Evolutionary conservation across 23 tunicate species (phyloP).

Genomic region (Clavelina lepadiformis): DNA sequence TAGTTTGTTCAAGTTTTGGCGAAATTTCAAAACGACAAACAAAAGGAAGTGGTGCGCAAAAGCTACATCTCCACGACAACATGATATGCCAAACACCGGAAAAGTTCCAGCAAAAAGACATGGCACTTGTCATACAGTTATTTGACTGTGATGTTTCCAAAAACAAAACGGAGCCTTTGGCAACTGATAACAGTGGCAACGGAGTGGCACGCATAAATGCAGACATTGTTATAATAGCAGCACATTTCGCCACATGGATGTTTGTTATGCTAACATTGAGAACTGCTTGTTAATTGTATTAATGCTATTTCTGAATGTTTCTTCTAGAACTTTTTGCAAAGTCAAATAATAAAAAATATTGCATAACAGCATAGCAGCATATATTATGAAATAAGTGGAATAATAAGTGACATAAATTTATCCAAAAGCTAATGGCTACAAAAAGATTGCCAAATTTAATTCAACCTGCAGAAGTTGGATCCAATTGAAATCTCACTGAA

Average conservation of each 20-base stretch:
- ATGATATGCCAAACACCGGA: constrained; percentile 18
- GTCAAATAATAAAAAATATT: too few species aligned
- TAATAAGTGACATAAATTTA: not conserved
- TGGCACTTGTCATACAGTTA: not conserved
- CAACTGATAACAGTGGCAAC: too few species aligned
- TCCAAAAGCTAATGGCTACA: not conserved
- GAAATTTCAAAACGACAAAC: not conserved
- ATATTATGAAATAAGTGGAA: not conserved
- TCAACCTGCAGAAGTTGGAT: constrained; percentile 51
- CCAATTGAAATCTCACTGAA: constrained; percentile 57
- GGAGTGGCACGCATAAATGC: too few species aligned
- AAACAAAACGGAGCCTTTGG: too few species aligned
- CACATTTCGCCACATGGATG: too few species aligned
- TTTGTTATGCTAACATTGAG: too few species aligned
- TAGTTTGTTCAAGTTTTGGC: constrained; percentile 32
- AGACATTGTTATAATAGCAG: too few species aligned
- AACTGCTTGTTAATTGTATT: too few species aligned
- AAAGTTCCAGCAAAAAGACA: not conserved
- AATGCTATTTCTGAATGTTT: too few species aligned
- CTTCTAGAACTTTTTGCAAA: too few species aligned
- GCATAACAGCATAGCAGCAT: too few species aligned
- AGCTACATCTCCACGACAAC: constrained; percentile 9
- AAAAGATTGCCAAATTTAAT: not conserved
- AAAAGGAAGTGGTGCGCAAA: not conserved
- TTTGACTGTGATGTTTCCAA: not conserved